These are phyloP conservation scores for Orius laevigatus DNA, from an alignment of 1,140 invertebrate species.

Conservation along the genomic window DNA sequence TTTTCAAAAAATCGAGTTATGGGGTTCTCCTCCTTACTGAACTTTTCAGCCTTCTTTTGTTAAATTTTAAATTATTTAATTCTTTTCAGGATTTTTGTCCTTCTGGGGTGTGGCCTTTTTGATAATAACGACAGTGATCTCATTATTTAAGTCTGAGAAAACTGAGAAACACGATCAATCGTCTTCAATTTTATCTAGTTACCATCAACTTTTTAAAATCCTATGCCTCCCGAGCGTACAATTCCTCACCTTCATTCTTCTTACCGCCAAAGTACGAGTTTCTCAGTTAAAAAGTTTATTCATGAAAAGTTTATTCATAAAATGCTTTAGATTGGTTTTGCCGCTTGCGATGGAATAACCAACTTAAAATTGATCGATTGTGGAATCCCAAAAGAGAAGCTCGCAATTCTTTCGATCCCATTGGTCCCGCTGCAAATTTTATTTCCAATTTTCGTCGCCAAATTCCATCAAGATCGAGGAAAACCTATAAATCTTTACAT, in stretches of 20 bases:
- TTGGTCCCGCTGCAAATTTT: conserved; percentile 89
- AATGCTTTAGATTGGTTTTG: conserved; percentile 67
- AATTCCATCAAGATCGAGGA: conserved; percentile 55
- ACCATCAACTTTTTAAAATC: conserved; percentile 68
- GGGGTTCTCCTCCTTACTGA: too few species aligned
- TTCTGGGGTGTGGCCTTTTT: conserved; percentile 94
- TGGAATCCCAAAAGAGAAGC: conserved; percentile 87
- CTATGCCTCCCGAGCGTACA: conserved; percentile 67
- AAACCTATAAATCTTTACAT: conserved; percentile 78
- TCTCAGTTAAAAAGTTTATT: too few species aligned
- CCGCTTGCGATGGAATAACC: conserved; percentile 85
- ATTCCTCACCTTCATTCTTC: conserved; percentile 57
- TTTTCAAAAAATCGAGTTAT: too few species aligned
- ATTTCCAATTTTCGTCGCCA: conserved; percentile 73
- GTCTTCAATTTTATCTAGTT: conserved; percentile 55
- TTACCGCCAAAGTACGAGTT: conserved; percentile 80
- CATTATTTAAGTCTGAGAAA: conserved; percentile 57
- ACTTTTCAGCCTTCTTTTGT: too few species aligned
- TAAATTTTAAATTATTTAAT: too few species aligned
- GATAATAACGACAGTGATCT: conserved; percentile 75
- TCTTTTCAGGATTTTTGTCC: conserved; percentile 62
- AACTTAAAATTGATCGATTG: conserved; percentile 87
- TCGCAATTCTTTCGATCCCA: conserved; percentile 82
- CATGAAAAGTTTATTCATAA: too few species aligned
- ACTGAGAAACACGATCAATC: conserved; percentile 27